phyloP scores from a whole-genome alignment of 2,888 invertebrate species.

The Petrophora chlorosata region DNA sequence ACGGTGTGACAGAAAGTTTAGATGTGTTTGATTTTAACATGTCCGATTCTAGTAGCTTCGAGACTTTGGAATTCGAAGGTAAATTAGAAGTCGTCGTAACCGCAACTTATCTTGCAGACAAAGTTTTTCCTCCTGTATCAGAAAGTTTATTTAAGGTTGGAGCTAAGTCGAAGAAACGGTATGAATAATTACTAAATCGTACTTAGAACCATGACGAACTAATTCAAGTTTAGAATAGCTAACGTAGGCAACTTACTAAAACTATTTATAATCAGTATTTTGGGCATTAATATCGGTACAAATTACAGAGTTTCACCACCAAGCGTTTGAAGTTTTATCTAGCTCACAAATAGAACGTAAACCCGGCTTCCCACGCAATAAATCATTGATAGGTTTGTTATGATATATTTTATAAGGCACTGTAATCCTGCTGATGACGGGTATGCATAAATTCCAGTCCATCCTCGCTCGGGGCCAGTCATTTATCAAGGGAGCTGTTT shows the following conservation, averaged over 20 bases:
- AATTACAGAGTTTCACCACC: no score
- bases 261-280: no score
- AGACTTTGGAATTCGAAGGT: conserved; percentile 22
- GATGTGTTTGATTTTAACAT: conserved; percentile 29
- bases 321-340: no score
- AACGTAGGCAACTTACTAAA: no score
- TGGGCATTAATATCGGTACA: no score
- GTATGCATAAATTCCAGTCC: conserved; percentile 66
- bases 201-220: no score
- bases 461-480: conserved; percentile 50
- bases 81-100: conserved; percentile 11
- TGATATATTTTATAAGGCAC: conserved; percentile 39
- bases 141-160: no score
- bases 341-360: no score
- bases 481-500: conserved; percentile 72
- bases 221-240: no score
- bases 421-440: conserved; percentile 64
- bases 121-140: conserved; percentile 2
- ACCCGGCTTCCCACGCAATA: background rate
- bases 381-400: conserved; percentile 32
- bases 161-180: no score
- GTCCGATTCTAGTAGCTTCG: conserved; percentile 14
- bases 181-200: no score
- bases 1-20: conserved; percentile 26
- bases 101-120: background rate